These are phyloP conservation scores for rat (Rattus norvegicus) DNA, from an alignment of 2,113 vertebrate genomes.

Conservation along the genomic window GRCr8 NC_086027.1:85922001-85922500, in stretches of 20 bases:
- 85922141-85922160: constrained; percentile 47
- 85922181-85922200: constrained; percentile 71
- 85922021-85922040: not conserved
- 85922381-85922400: constrained; percentile 67
- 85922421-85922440: not conserved
- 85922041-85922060: not conserved
- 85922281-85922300: constrained; percentile 82
- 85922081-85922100: constrained; percentile 31
- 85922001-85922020: not conserved
- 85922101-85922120: not conserved
- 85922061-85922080: not conserved
- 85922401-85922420: not conserved
- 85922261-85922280: constrained; percentile 81
- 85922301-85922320: constrained; percentile 79
- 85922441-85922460: not conserved
- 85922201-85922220: constrained; percentile 81
- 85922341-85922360: constrained; percentile 70
- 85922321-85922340: constrained; percentile 78
- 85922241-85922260: constrained; percentile 80
- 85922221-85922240: constrained; percentile 78
- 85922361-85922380: constrained; percentile 61
- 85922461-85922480: not conserved
- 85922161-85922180: constrained; percentile 74
- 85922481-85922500: not conserved
- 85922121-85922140: constrained; percentile 31